Conservation (phyloP, 1,140 invertebrate species). For the Drosophila pruinosa region DNA sequence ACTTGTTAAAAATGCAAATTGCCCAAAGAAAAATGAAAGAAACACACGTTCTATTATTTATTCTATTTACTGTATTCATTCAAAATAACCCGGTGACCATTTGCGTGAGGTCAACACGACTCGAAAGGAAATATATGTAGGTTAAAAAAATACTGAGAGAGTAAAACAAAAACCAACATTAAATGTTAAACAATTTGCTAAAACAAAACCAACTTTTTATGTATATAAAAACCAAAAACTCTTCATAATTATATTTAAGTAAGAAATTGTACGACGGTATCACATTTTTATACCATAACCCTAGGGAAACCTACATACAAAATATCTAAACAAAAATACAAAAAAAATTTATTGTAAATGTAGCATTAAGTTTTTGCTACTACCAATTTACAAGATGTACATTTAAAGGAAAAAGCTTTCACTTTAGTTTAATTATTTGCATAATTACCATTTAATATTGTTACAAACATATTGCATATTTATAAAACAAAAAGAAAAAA, state of each 20-base stretch:
- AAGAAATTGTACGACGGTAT: conserved; percentile 46
- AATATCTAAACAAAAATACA: conserved; percentile 22
- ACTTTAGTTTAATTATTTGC: conserved; percentile 81
- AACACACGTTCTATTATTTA: background rate
- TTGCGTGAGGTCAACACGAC: conserved; percentile 4
- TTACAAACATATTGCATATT: conserved; percentile 78
- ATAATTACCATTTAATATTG: conserved; percentile 76
- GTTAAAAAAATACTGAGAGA: conserved; percentile 10
- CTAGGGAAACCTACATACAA: conserved; percentile 1
- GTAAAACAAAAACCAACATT: conserved; percentile 45
- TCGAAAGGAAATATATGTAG: conserved; percentile 13
- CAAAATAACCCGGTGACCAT: background rate
- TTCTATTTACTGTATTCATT: conserved; percentile 3
- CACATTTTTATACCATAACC: conserved; percentile 65
- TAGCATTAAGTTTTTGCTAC: conserved; percentile 78
- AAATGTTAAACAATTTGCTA: conserved; percentile 57
- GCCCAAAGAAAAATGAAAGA: conserved; percentile 3
- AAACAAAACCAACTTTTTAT: conserved; percentile 31
- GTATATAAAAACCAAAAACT: conserved; percentile 61
- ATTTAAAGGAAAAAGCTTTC: conserved; percentile 78
- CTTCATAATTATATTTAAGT: conserved; percentile 54
- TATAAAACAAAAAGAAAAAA: conserved; percentile 56
- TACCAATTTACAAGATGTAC: conserved; percentile 79
- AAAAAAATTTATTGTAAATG: conserved; percentile 62
- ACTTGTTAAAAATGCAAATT: conserved; percentile 83